Base-by-base conservation (phyloP, 1,140 invertebrate species). In the Neocloeon triangulifer region DNA sequence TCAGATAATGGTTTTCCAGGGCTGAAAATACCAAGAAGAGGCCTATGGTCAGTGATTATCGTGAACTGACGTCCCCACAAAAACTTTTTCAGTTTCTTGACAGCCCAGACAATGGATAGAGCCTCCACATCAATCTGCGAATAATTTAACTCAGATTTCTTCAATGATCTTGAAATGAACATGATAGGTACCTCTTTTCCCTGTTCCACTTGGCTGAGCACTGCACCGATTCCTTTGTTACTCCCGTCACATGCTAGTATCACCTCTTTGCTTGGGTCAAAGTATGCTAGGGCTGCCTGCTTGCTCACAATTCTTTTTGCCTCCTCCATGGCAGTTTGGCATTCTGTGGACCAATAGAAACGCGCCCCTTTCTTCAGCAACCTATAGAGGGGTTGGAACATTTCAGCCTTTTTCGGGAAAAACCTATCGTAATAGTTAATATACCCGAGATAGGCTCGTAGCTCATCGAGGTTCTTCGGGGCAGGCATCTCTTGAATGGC, bases 111-210 rank as follows among this genome's bases (percentile, higher is more conserved):
- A 4, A 62, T 44, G 2, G 45, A 42, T 7, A 62, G 35, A 15
- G 44, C 49, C 42, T 66, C 59, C 36, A 51, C 56, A 23, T 66
- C 52, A 13, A 58, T 47, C 36, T 58, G 55, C 8, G 49, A 37
- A 33, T 64, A 62, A 34, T 52, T 56, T 32, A 39, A 34, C 35
- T 62, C 54, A 8, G 56, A 40, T 12, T 32, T 8, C 17, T 37
- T 41, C 18, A 62, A 34, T 3, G 45, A 41, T 19, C 44, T 27
- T 10, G 53, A 58, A 13, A 40, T 46, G 43, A 40, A 55, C 13
- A 40, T 40, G 31, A 62, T 48, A 6, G 50, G 48, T 21, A 36
- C 28, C 33, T 53, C 48, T 6, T 27, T 33, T 12, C 44, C 46
- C 35, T 49, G 40, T 14, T 39, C 33, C 6, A 18, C 20, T 27